Conservation (phyloP, 2,113 vertebrate species). For the Scatophagus argus region DNA sequence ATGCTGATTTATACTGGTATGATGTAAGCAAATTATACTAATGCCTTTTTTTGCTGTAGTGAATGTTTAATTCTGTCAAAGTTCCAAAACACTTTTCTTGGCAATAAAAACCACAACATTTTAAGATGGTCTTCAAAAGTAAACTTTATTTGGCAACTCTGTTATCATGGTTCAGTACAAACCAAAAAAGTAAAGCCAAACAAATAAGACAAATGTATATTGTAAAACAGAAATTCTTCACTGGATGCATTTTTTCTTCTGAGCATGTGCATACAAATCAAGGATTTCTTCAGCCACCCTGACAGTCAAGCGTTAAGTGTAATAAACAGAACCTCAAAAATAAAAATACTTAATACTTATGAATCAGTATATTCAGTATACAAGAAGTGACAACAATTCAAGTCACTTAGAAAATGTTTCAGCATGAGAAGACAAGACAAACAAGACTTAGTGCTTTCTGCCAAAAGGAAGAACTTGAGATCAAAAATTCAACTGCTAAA, state of each 20-base stretch:
- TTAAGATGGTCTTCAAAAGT: constrained; percentile 37
- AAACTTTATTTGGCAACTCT: constrained; percentile 70
- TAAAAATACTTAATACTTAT: constrained; percentile 15
- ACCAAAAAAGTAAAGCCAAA: not conserved
- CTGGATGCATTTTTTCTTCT: not conserved
- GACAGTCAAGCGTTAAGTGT: not conserved
- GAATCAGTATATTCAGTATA: constrained; percentile 1
- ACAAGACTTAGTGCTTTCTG: constrained; percentile 11
- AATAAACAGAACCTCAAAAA: constrained; percentile 8
- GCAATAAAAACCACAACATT: constrained; percentile 54
- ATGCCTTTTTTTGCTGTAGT: constrained; percentile 23
- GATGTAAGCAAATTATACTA: constrained; percentile 8
- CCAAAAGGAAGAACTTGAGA: constrained; percentile 39
- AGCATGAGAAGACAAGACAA: constrained; percentile 13
- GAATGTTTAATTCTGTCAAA: constrained; percentile 15
- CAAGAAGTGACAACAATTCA: constrained; percentile 1
- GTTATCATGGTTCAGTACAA: constrained; percentile 15
- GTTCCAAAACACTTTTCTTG: constrained; percentile 37
- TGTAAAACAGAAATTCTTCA: constrained; percentile 21
- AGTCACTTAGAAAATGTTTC: constrained; percentile 21
- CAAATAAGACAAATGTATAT: not conserved
- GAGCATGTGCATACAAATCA: constrained; percentile 11
- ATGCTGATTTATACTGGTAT: constrained; percentile 31
- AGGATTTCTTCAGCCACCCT: not conserved
- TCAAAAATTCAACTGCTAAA: constrained; percentile 3